Conservation (phyloP, 2,113 vertebrate genomes). For the Osmerus mordax region DNA sequence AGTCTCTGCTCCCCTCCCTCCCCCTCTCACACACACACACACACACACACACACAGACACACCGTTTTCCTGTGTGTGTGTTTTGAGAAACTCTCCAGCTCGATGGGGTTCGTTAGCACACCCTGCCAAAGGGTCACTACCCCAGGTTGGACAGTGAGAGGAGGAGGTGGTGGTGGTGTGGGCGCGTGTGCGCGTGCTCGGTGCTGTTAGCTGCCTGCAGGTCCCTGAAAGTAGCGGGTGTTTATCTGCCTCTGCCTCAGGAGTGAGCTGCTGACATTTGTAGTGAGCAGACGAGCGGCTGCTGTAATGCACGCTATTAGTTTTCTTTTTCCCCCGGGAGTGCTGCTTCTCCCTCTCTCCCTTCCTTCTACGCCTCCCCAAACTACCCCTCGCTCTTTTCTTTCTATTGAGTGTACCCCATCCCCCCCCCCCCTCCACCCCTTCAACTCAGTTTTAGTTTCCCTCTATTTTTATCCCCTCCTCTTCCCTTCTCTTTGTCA, state of each 20-base stretch:
- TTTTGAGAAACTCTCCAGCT: no score
- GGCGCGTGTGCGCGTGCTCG: background rate
- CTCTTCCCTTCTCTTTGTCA: conserved; percentile 4
- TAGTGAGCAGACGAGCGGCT: conserved; percentile 60
- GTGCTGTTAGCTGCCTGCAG: background rate
- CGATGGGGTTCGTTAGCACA: background rate
- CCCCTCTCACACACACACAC: conserved; percentile 7
- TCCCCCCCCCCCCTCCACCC: background rate
- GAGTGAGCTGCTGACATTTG: conserved; percentile 69
- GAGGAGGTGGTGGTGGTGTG: background rate
- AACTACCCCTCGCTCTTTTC: background rate
- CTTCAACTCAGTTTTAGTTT: background rate
- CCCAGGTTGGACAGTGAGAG: background rate
- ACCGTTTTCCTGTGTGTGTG: no score
- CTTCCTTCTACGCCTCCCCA: background rate
- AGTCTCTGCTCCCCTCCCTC: no score
- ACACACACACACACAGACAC: conserved; percentile 1
- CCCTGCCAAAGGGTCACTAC: background rate
- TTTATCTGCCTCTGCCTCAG: conserved; percentile 61
- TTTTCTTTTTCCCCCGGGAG: conserved; percentile 46
- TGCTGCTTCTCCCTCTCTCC: conserved; percentile 8
- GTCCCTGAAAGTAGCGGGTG: conserved; percentile 23
- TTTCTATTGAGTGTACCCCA: background rate
- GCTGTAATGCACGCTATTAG: conserved; percentile 68
- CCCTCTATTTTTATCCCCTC: background rate